Conservation (phyloP, 2,113 vertebrate genomes). For the Dicaeum eximium region DNA sequence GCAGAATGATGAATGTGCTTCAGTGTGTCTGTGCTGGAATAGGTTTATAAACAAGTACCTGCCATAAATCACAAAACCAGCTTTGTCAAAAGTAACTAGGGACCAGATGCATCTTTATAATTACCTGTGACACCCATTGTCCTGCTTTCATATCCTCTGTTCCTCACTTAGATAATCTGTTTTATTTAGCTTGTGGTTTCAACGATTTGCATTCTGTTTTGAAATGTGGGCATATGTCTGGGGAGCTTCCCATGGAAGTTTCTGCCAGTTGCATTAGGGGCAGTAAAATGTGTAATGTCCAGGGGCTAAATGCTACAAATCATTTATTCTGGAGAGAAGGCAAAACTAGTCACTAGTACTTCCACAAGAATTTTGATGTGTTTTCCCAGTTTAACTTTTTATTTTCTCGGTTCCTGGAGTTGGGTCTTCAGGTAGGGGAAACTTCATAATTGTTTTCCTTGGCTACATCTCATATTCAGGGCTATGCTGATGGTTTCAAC, state of each 20-base stretch:
- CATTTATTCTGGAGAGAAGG: not conserved
- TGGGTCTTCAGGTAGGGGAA: not conserved
- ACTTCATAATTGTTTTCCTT: not conserved
- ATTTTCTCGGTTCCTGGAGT: not conserved
- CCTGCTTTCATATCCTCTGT: conserved; percentile 60
- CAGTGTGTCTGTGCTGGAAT: conserved; percentile 65
- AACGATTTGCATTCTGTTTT: conserved; percentile 32
- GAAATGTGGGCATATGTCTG: not conserved
- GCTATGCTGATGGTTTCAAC: not conserved
- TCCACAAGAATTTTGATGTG: not conserved
- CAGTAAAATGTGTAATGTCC: not conserved
- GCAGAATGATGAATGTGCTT: conserved; percentile 77
- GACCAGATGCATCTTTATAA: conserved; percentile 79
- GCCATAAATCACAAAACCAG: conserved; percentile 79
- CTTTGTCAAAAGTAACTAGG: conserved; percentile 77
- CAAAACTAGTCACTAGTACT: not conserved
- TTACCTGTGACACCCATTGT: conserved; percentile 70
- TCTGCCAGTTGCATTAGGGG: not conserved
- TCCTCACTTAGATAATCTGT: conserved; percentile 41
- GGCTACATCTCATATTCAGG: not conserved
- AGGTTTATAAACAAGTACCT: conserved; percentile 78
- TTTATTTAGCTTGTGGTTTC: conserved; percentile 11
- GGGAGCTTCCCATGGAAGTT: not conserved
- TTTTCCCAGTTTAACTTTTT: not conserved
- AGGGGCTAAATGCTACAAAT: not conserved